A percentile compares a stretch with the other conserved stretches of the same genome.
Evolutionary conservation across 2,888 invertebrate genomes (phyloP).

Genomic region (Epinotia bilunana): DNA sequence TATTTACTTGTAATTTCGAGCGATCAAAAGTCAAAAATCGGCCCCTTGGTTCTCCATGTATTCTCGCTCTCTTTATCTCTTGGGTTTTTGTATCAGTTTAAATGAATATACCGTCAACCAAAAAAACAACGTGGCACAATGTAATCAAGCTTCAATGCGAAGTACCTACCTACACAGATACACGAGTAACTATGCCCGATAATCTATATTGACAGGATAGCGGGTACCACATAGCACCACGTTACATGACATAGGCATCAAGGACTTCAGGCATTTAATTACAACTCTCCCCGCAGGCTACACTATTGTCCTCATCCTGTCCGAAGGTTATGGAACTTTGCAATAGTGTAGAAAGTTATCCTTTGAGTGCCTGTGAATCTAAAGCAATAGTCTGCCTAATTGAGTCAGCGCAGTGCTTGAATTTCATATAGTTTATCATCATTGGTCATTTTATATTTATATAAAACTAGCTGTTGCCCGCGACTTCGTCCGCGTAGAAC

Average conservation of each 20-base stretch:
- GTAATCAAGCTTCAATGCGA: neutral
- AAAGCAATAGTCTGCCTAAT: neutral
- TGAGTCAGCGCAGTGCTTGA: neutral
- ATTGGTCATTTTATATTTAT: neutral
- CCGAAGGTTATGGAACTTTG: slow-evolving; percentile 8
- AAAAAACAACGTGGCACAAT: neutral
- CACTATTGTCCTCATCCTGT: slow-evolving; percentile 29
- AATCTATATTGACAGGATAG: neutral
- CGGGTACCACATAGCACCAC: slow-evolving; percentile 4
- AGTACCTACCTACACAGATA: neutral
- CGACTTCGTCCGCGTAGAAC: no score
- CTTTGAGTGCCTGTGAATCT: slow-evolving; percentile 14
- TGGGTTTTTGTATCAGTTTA: no score
- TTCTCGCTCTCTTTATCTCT: no score
- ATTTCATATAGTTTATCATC: neutral
- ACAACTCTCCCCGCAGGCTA: slow-evolving; percentile 59
- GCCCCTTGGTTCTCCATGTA: no score
- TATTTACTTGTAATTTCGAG: no score
- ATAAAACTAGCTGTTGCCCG: no score
- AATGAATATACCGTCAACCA: neutral
- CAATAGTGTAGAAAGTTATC: slow-evolving; percentile 19
- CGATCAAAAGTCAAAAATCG: no score
- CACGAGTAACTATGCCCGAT: neutral
- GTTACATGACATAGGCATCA: slow-evolving; percentile 38
- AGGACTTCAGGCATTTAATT: slow-evolving; percentile 62